Percentiles rank a stretch among this genome's conserved stretches.
Conservation (phyloP, 2,888 invertebrate genomes). For the Melangyna quadrimaculata region DNA sequence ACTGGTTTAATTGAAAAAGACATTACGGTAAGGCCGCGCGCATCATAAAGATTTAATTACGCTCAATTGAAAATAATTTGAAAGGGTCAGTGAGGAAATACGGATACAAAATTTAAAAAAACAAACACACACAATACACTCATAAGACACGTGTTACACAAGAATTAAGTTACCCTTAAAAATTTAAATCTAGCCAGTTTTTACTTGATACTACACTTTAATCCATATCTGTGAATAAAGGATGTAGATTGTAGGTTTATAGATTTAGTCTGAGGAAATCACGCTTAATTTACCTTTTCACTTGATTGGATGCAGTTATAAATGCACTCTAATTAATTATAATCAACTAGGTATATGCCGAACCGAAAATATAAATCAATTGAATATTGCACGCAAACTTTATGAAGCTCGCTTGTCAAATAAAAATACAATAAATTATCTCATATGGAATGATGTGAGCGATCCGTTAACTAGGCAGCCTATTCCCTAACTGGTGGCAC, state of each 20-base stretch:
- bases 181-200: not conserved
- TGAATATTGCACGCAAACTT: slow-evolving; percentile 18
- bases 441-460: slow-evolving; percentile 41
- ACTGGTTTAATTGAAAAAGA: slow-evolving; percentile 41
- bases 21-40: slow-evolving; percentile 19
- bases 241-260: not conserved
- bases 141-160: not conserved
- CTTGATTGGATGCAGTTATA: slow-evolving; percentile 8
- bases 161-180: not conserved
- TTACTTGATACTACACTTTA: not conserved
- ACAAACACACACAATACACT: not conserved
- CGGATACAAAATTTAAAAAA: not conserved
- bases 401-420: slow-evolving; percentile 2
- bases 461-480: slow-evolving; percentile 24
- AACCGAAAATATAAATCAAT: not conserved
- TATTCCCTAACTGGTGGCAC: slow-evolving; percentile 29
- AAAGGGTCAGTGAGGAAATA: slow-evolving; percentile 20
- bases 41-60: slow-evolving; percentile 53
- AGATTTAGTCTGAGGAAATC: not conserved
- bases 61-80: slow-evolving; percentile 51
- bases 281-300: slow-evolving; percentile 2
- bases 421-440: not conserved
- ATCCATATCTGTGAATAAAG: not conserved
- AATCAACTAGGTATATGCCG: slow-evolving; percentile 19
- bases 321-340: slow-evolving; percentile 19